Percentiles rank a stretch among this genome's conserved stretches.
Conservation (phyloP, 2,113 vertebrate genomes). For the Ardeotis arabs region DNA sequence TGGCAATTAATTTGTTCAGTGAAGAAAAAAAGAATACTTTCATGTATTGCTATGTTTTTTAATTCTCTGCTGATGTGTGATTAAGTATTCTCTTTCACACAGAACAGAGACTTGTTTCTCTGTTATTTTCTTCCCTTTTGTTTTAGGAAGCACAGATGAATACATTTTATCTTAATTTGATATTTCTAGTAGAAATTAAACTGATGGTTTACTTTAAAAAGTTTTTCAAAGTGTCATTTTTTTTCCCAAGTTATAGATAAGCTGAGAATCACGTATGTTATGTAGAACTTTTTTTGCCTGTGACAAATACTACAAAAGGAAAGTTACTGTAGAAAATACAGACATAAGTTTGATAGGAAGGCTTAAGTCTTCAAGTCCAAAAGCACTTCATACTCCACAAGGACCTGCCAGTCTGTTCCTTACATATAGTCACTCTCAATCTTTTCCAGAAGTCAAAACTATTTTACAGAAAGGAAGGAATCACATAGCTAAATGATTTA, state of each 20-base stretch:
- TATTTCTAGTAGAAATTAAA: constrained; percentile 61
- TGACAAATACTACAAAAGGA: not conserved
- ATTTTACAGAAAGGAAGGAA: not conserved
- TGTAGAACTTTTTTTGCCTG: constrained; percentile 1
- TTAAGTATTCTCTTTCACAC: constrained; percentile 72
- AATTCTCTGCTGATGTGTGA: constrained; percentile 68
- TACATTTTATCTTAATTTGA: constrained; percentile 67
- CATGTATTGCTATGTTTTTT: constrained; percentile 61
- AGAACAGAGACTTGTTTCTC: constrained; percentile 63
- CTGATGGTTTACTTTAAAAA: constrained; percentile 40
- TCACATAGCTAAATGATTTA: not conserved
- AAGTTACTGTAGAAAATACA: not conserved
- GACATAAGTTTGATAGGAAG: not conserved
- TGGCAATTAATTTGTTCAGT: constrained; percentile 66
- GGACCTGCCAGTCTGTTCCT: not conserved
- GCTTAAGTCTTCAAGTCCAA: not conserved
- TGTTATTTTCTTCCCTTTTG: constrained; percentile 51
- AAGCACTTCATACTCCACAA: not conserved
- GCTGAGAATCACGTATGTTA: not conserved
- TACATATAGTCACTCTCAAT: not conserved
- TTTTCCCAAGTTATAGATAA: not conserved
- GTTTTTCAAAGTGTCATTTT: not conserved
- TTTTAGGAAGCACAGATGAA: constrained; percentile 61
- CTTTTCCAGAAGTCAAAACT: not conserved
- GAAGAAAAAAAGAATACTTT: constrained; percentile 60